phyloP scores from a whole-genome alignment of 2,888 invertebrate species.

The Cataglyphis cursor region DNA sequence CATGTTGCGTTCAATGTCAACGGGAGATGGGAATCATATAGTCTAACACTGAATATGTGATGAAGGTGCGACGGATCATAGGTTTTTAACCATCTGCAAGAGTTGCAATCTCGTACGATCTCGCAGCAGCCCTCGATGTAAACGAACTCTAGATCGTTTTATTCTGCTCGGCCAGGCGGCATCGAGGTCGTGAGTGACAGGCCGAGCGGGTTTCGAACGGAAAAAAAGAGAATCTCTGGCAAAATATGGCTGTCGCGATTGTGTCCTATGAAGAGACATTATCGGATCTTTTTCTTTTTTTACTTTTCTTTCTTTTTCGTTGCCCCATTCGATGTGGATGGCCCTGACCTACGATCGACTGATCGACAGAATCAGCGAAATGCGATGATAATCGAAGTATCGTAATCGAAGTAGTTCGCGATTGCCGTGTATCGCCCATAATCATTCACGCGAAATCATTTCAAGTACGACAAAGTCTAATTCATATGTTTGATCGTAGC shows the following conservation, averaged over 20 bases:
- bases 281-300: constrained; percentile 29
- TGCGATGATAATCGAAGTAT: constrained; percentile 20
- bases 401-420: not conserved
- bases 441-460: constrained; percentile 10
- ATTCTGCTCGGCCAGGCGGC: constrained; percentile 70
- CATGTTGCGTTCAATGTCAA: not conserved
- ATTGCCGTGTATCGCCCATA: constrained; percentile 3
- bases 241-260: constrained; percentile 52
- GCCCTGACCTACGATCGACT: constrained; percentile 60
- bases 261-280: constrained; percentile 38
- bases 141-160: constrained; percentile 71
- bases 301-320: not conserved
- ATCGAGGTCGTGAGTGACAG: constrained; percentile 68
- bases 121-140: constrained; percentile 59
- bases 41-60: not conserved
- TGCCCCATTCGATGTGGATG: not conserved
- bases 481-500: not conserved
- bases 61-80: not conserved
- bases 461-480: not conserved
- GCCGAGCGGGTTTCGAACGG: constrained; percentile 50
- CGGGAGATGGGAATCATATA: not conserved
- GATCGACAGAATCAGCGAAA: constrained; percentile 19
- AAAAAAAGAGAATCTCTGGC: constrained; percentile 48
- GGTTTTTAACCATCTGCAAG: constrained; percentile 33
- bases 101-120: constrained; percentile 41